Base-by-base conservation (phyloP, 2,888 invertebrate genomes). In the Meloe dianella region DNA sequence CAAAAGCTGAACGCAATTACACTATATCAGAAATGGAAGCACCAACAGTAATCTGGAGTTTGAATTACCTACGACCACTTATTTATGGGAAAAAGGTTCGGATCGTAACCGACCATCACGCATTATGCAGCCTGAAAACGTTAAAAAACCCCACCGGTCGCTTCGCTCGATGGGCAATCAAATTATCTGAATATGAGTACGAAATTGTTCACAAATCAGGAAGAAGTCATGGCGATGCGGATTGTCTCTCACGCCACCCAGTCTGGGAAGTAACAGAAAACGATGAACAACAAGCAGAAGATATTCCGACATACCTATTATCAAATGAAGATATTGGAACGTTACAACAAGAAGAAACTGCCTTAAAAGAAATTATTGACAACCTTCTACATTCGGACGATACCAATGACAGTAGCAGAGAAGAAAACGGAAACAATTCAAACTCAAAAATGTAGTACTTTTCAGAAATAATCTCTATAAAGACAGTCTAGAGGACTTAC, bases 11-110 rank as follows among this genome's bases (percentile, higher is more conserved):
- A 24, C 10, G 60, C 27, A 65, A 69, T 35, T 69, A 72, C 41
- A 57, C 64, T 3, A 67, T 66, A n/a, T 69, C 66, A 2, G 66
- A 69, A 62, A 30, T 63, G 20, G 72, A 72, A 61, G 61, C 35
- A 24, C 20, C 64, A 27, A 54, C 62, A 8, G 58, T 64, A 2
- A 57, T 63, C 8, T 68, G 63, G 63, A 38, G 30, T 14, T 22
- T 67, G 5, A 60, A 20, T 24, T 58, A 67, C n/a, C 56, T 67
- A 22, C 29, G 61, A 14, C 60, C 29, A 9, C 35, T 60, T 12
- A 38, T 69, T 1, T 64, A 14, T 3, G 64, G 66, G 9, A 60
- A 59, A n/a, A 41, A 27, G 2, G 24, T 69, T 1, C 24, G 20
- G 1, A 57, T 66, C 0, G 47, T 65, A 0, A 71, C 70, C 3